phyloP scores from a whole-genome alignment of 2,888 invertebrate genomes.

The Troides oblongomaculatus region DNA sequence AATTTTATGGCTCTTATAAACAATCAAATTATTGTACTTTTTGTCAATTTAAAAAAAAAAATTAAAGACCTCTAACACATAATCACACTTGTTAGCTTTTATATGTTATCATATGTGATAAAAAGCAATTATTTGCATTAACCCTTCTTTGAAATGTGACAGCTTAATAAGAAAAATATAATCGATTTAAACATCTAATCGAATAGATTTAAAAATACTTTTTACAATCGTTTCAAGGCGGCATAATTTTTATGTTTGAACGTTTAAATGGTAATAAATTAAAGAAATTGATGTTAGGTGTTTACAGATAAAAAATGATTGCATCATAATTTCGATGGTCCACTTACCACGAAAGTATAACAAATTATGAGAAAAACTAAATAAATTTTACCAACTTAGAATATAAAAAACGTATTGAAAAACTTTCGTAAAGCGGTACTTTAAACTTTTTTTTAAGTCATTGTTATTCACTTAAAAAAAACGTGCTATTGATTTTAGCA shows the following conservation, averaged over 20 bases:
- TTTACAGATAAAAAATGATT: not conserved
- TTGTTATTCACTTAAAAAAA: constrained; percentile 33
- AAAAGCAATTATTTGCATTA: no score
- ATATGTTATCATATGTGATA: no score
- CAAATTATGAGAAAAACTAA: constrained; percentile 1
- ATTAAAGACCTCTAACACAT: no score
- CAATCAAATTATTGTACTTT: no score
- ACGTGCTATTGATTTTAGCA: constrained; percentile 61
- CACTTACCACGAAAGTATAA: constrained; percentile 24
- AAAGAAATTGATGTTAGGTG: not conserved
- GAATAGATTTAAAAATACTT: not conserved
- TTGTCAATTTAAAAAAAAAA: no score
- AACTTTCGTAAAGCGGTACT: constrained; percentile 16
- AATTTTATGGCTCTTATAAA: no score
- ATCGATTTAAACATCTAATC: no score
- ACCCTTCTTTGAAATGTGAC: no score
- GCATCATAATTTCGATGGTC: not conserved
- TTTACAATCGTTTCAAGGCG: not conserved
- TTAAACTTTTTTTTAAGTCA: constrained; percentile 30
- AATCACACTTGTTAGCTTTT: no score
- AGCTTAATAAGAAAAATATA: no score
- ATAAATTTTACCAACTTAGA: not conserved
- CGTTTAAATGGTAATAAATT: not conserved
- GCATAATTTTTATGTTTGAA: not conserved
- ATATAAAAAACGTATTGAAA: constrained; percentile 14